Conservation (phyloP, 2,797 vertebrate species). For the Nyctalus aviator region DNA sequence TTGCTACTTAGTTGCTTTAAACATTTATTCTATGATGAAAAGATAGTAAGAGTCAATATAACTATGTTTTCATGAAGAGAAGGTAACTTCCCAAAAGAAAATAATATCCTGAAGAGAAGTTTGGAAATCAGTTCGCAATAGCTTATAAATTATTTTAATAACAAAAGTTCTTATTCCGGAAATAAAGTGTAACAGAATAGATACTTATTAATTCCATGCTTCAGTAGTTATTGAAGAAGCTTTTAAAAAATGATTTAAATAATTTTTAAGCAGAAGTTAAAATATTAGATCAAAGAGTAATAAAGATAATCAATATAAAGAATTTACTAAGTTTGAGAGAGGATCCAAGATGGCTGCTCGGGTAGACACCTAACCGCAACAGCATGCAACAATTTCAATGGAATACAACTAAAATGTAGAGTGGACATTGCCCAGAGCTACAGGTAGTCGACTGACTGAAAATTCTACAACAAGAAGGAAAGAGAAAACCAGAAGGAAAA, state of each 20-base stretch:
- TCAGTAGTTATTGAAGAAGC: slow-evolving; percentile 2
- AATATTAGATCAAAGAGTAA: slow-evolving; percentile 26
- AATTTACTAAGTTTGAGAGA: not conserved
- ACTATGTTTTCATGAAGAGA: slow-evolving; percentile 8
- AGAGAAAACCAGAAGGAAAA: no score
- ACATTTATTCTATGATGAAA: not conserved
- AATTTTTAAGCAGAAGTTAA: not conserved
- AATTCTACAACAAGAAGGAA: no score
- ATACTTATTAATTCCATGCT: not conserved
- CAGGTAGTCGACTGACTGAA: no score
- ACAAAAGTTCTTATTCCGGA: slow-evolving; percentile 17
- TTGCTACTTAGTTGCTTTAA: slow-evolving; percentile 20
- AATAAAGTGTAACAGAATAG: not conserved
- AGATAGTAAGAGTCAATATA: slow-evolving; percentile 11
- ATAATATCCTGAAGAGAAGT: not conserved
- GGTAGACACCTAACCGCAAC: no score
- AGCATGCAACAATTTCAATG: no score
- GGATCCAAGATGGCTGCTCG: no score
- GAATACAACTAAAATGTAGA: no score
- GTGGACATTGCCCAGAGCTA: no score
- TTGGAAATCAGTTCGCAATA: slow-evolving; percentile 27
- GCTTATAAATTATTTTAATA: slow-evolving; percentile 39
- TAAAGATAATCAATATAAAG: slow-evolving; percentile 2
- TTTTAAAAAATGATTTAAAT: not conserved
- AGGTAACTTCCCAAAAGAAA: not conserved